Evolutionary conservation across 2,113 vertebrate genomes (phyloP).

Genomic region (Dipodomys merriami): DNA sequence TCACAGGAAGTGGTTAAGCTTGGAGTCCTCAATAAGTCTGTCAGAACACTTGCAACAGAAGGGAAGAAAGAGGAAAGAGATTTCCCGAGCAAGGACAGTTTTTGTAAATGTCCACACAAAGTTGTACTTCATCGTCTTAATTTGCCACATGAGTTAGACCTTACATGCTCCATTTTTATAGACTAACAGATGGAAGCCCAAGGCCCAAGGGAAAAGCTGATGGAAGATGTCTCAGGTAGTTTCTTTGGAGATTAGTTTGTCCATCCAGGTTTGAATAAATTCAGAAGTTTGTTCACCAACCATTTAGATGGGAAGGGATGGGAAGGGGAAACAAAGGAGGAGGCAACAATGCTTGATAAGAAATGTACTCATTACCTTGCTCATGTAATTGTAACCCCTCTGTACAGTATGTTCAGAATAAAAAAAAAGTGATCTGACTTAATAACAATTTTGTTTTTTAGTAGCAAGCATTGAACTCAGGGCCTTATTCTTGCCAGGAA

Average conservation of each 20-base stretch:
- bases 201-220: background rate
- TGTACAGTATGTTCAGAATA: too few species aligned
- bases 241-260: background rate
- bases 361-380: too few species aligned
- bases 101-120: background rate
- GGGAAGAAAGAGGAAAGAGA: background rate
- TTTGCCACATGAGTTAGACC: background rate
- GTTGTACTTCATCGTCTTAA: background rate
- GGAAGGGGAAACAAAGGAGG: too few species aligned
- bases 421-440: too few species aligned
- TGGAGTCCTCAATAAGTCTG: background rate
- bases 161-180: background rate
- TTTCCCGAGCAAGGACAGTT: background rate
- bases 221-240: background rate
- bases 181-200: background rate
- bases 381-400: too few species aligned
- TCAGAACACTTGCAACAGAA: background rate
- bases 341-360: too few species aligned
- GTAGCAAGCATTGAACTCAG: too few species aligned
- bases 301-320: too few species aligned
- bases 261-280: slow-evolving; percentile 10
- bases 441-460: too few species aligned
- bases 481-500: too few species aligned
- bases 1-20: background rate
- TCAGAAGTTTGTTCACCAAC: background rate